Percentiles rank a stretch among this genome's conserved stretches.
Evolutionary conservation across 2,113 vertebrate genomes (phyloP).

Genomic region (Scopus umbretta): DNA sequence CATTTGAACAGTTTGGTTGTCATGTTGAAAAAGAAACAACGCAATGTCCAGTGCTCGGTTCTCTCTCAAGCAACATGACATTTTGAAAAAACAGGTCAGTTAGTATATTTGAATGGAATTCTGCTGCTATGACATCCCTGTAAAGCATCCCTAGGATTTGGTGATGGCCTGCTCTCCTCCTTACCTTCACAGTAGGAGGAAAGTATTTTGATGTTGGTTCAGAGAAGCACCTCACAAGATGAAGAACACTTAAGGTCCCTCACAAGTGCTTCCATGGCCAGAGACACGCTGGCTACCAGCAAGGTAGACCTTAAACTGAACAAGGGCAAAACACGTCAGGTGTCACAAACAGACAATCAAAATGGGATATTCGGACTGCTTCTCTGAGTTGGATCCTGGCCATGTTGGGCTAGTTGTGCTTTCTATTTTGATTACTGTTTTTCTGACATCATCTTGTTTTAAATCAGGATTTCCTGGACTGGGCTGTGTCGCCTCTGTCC

Average conservation of each 20-base stretch:
- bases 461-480: not conserved
- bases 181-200: not conserved
- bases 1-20: not conserved
- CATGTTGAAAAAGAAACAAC: not conserved
- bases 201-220: not conserved
- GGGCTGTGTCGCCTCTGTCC: conserved; percentile 36
- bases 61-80: not conserved
- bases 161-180: not conserved
- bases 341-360: not conserved
- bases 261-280: not conserved
- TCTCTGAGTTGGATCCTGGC: not conserved
- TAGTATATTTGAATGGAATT: not conserved
- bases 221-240: not conserved
- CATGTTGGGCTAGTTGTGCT: not conserved
- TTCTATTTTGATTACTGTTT: not conserved
- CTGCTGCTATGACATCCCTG: not conserved
- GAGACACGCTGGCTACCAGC: not conserved
- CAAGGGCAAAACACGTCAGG: not conserved
- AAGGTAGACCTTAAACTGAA: not conserved
- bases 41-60: rapidly evolving
- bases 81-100: not conserved
- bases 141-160: not conserved
- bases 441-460: not conserved
- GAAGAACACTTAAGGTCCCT: not conserved
- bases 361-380: not conserved